phyloP scores from a whole-genome alignment of 2,797 vertebrate species.

The Ctenosaura bakeri region DNA sequence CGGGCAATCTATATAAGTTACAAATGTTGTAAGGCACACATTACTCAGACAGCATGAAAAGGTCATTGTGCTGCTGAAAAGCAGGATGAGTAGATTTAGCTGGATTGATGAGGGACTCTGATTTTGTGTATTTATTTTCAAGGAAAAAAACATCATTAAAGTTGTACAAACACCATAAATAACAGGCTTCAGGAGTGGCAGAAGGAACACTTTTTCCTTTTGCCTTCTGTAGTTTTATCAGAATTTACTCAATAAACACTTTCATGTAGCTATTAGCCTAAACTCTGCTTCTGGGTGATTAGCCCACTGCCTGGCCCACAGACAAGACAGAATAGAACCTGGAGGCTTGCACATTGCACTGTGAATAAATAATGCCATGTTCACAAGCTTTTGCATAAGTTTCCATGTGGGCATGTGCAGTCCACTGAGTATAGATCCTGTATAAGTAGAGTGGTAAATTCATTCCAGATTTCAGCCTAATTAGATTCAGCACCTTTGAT shows the following conservation, averaged over 20 bases:
- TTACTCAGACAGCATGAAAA: slow-evolving; percentile 78
- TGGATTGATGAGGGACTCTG: slow-evolving; percentile 73
- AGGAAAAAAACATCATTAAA: slow-evolving; percentile 16
- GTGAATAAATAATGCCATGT: no score
- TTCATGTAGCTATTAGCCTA: background rate
- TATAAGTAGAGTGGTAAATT: no score
- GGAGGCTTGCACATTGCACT: no score
- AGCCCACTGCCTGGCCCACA: background rate
- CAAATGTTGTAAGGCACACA: slow-evolving; percentile 68
- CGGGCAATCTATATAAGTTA: slow-evolving; percentile 79
- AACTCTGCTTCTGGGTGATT: background rate
- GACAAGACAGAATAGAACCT: background rate
- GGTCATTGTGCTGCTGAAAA: slow-evolving; percentile 73
- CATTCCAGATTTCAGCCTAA: no score
- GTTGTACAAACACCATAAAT: slow-evolving; percentile 60
- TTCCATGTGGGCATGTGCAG: background rate
- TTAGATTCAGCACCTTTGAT: no score
- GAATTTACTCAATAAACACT: background rate
- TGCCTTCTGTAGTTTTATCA: slow-evolving; percentile 8
- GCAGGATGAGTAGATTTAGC: slow-evolving; percentile 60
- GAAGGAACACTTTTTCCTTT: slow-evolving; percentile 5
- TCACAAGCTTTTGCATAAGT: background rate
- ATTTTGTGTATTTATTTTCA: slow-evolving; percentile 72
- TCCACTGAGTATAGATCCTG: no score
- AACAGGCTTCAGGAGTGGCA: slow-evolving; percentile 24